phyloP scores from a whole-genome alignment of 2,113 vertebrate genomes.

The Sinocyclocheilus anophthalmus region DNA sequence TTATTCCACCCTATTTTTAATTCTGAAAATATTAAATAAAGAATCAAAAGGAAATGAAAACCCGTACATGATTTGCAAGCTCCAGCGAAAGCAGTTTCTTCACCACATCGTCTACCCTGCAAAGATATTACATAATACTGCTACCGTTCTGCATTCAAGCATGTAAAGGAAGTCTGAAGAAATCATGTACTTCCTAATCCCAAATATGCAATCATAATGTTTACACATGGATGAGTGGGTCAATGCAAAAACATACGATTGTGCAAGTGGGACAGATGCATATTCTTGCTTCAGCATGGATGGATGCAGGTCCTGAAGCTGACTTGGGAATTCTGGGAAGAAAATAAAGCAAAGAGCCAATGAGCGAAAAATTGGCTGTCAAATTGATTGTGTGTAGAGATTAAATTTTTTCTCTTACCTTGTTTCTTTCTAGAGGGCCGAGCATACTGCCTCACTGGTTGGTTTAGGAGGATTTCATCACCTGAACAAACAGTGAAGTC shows the following conservation, averaged over 20 bases:
- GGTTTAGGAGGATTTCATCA: conserved; percentile 63
- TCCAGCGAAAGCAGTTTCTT: conserved; percentile 89
- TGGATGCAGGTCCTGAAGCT: conserved; percentile 81
- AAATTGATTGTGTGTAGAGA: background rate
- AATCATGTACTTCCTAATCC: conserved; percentile 4
- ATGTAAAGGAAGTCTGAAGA: conserved; percentile 16
- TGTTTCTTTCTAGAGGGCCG: conserved; percentile 63
- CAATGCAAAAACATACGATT: conserved; percentile 68
- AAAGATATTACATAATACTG: conserved; percentile 49
- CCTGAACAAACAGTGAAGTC: conserved; percentile 55
- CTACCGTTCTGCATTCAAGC: background rate
- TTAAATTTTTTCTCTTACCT: conserved; percentile 69
- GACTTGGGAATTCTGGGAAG: conserved; percentile 75
- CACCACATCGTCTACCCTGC: conserved; percentile 86
- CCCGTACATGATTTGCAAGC: conserved; percentile 85
- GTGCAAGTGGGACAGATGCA: conserved; percentile 75
- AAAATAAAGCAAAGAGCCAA: background rate
- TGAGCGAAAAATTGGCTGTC: background rate
- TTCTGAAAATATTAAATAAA: background rate
- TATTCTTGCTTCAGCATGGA: conserved; percentile 84
- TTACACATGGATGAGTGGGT: background rate
- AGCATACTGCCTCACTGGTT: conserved; percentile 77
- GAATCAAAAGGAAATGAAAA: background rate
- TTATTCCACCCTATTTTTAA: background rate
- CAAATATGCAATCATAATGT: background rate